Percentiles rank a stretch among this genome's conserved stretches.
phyloP scores from a whole-genome alignment of 2,113 vertebrate genomes.

The Cyanoramphus novaezelandiae region DNA sequence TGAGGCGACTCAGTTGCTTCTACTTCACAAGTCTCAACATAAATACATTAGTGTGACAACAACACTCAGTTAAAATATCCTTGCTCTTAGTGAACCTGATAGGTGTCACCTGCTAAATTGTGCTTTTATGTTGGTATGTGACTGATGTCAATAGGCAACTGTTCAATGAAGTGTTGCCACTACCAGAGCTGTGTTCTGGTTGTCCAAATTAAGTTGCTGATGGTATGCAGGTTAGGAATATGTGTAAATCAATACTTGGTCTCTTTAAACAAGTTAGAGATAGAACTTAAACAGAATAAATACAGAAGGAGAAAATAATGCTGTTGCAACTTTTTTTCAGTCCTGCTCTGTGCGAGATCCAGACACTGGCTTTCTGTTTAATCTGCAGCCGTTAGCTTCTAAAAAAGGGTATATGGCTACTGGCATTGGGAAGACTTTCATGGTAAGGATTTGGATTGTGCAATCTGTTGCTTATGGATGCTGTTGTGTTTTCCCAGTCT shows the following conservation, averaged over 20 bases:
- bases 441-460: slow-evolving; percentile 71
- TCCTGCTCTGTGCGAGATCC: slow-evolving; percentile 86
- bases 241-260: background rate
- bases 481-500: background rate
- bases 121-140: background rate
- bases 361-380: slow-evolving; percentile 85
- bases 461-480: background rate
- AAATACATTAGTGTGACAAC: background rate
- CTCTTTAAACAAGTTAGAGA: background rate
- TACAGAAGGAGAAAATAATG: background rate
- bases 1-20: background rate
- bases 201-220: background rate
- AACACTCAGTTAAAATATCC: background rate
- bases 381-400: slow-evolving; percentile 80
- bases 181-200: background rate
- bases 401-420: slow-evolving; percentile 69
- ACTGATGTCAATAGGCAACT: background rate
- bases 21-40: background rate
- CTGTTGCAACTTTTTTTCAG: slow-evolving; percentile 36
- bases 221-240: background rate
- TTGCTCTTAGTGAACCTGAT: background rate
- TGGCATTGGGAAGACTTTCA: slow-evolving; percentile 80
- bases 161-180: background rate
- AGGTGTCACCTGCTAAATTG: background rate
- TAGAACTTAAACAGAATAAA: background rate